Evolutionary conservation across 2,113 vertebrate genomes (phyloP).

Genomic region (Gulo gulo): DNA sequence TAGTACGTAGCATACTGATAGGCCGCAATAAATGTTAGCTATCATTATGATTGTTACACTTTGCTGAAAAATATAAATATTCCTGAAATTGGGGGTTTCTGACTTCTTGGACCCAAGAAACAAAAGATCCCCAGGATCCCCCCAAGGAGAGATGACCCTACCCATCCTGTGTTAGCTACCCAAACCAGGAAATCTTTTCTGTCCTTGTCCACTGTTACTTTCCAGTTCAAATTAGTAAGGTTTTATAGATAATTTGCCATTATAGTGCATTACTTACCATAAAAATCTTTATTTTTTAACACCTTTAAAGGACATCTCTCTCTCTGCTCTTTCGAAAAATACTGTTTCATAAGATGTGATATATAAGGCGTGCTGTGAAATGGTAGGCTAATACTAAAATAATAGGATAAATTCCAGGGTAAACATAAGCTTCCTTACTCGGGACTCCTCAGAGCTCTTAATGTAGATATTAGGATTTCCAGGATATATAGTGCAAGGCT

Average conservation of each 20-base stretch:
- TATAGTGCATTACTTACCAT: neutral
- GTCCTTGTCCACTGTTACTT: neutral
- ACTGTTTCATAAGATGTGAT: neutral
- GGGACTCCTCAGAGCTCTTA: neutral
- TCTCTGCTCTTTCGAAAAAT: neutral
- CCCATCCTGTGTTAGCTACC: neutral
- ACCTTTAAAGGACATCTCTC: neutral
- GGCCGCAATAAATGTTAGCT: neutral
- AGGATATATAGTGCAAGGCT: neutral
- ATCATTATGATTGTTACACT: neutral
- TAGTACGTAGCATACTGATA: neutral
- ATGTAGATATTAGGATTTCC: neutral
- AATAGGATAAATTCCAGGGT: neutral
- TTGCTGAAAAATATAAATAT: slow-evolving; percentile 22
- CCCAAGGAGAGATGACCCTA: neutral
- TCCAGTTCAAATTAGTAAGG: slow-evolving; percentile 22
- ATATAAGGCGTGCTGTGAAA: neutral
- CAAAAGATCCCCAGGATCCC: neutral
- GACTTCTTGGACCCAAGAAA: neutral
- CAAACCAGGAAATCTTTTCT: neutral
- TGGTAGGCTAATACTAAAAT: neutral
- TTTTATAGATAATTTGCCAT: neutral
- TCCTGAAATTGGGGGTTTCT: neutral
- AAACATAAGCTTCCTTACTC: neutral
- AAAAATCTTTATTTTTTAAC: slow-evolving; percentile 9